Evolutionary conservation across 2,888 invertebrate genomes (phyloP).

Genomic region (Dromius quadrimaculatus): DNA sequence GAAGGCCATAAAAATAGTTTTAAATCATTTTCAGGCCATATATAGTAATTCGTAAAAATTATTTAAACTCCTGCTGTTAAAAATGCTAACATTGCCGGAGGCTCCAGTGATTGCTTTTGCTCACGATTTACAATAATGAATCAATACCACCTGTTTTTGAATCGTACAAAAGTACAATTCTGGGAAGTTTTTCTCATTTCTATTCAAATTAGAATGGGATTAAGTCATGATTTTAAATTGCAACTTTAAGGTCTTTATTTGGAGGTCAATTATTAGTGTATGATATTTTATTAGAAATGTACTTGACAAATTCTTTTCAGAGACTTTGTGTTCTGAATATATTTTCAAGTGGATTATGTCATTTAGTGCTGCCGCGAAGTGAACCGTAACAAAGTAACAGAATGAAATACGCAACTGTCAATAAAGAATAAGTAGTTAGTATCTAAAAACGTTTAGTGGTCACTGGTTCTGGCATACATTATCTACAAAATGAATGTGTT

Average conservation of each 20-base stretch:
- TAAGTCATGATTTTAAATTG: conserved; percentile 20
- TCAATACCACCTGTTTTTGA: conserved; percentile 27
- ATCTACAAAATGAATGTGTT: conserved; percentile 34
- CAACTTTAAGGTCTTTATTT: too few relatives aligned
- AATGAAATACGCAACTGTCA: too few relatives aligned
- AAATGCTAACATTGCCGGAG: background rate
- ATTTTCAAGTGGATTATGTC: too few relatives aligned
- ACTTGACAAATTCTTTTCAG: too few relatives aligned
- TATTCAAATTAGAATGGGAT: conserved; percentile 31
- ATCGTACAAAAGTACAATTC: conserved; percentile 18
- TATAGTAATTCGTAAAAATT: conserved; percentile 28
- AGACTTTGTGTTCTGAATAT: too few relatives aligned
- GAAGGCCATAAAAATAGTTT: conserved; percentile 14
- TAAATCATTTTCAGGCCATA: conserved; percentile 16
- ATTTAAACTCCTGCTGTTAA: background rate
- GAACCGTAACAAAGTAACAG: too few relatives aligned
- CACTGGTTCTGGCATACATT: conserved; percentile 24
- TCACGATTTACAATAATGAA: conserved; percentile 22
- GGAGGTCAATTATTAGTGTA: too few relatives aligned
- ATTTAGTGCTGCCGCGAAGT: too few relatives aligned
- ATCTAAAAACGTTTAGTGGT: conserved; percentile 30
- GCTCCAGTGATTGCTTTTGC: conserved; percentile 15
- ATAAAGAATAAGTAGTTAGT: too few relatives aligned
- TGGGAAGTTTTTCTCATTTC: conserved; percentile 25
- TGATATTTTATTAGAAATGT: too few relatives aligned